Conservation (phyloP, 2,888 invertebrate species). For the Cistogaster globosa region DNA sequence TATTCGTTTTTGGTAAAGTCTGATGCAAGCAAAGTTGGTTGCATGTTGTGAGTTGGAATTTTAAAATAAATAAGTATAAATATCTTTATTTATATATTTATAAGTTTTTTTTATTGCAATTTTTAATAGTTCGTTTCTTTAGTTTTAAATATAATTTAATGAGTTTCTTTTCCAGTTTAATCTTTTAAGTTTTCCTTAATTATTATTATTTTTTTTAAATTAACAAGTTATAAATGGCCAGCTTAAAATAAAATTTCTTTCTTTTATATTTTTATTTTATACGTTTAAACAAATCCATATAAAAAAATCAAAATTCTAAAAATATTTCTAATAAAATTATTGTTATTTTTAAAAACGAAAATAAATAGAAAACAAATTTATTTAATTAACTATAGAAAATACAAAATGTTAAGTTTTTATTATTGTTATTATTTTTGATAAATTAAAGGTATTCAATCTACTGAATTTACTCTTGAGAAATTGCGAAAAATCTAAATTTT, state of each 20-base stretch:
- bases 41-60: too few relatives aligned
- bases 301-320: constrained; percentile 13
- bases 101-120: background rate
- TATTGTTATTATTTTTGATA: too few relatives aligned
- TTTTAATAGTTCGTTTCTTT: too few relatives aligned
- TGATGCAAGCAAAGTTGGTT: too few relatives aligned
- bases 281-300: background rate
- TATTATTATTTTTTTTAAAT: constrained; percentile 1
- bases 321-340: background rate
- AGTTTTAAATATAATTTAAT: constrained; percentile 18
- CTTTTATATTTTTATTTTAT: background rate
- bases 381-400: too few relatives aligned
- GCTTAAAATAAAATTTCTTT: constrained; percentile 16
- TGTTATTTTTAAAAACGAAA: background rate
- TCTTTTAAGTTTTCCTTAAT: too few relatives aligned
- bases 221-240: constrained; percentile 46
- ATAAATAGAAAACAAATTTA: too few relatives aligned
- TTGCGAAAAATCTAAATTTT: too few relatives aligned
- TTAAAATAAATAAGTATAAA: background rate
- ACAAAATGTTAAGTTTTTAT: too few relatives aligned
- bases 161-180: constrained; percentile 1
- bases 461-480: too few relatives aligned
- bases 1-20: too few relatives aligned
- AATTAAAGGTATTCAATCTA: too few relatives aligned
- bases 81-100: background rate